These are phyloP conservation scores for Therioaphis trifolii DNA, from an alignment of 2,888 invertebrate species.

Conservation along the genomic window DNA sequence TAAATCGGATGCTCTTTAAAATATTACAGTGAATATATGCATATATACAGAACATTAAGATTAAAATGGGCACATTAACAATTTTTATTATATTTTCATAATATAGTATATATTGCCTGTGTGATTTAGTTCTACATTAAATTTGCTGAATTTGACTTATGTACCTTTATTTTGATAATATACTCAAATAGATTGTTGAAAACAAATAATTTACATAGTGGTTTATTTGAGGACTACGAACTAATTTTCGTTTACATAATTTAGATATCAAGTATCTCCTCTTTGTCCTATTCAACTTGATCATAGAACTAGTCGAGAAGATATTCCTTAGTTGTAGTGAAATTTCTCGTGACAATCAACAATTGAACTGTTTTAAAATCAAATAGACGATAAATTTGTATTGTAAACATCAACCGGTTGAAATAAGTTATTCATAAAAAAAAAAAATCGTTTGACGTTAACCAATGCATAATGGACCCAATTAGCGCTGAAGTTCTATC, in stretches of 20 bases:
- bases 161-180: no score
- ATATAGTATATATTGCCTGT: no score
- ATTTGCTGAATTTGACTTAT: no score
- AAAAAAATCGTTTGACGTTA: no score
- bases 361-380: not conserved
- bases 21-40: not conserved
- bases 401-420: not conserved
- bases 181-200: no score
- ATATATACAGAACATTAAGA: not conserved
- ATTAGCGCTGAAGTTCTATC: no score
- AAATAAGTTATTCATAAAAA: no score
- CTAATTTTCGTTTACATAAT: constrained; percentile 18
- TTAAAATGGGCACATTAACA: not conserved
- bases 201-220: no score
- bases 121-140: no score
- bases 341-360: not conserved
- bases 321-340: not conserved
- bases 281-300: no score
- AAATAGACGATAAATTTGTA: not conserved
- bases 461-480: no score
- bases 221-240: constrained; percentile 16
- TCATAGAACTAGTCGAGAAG: not conserved
- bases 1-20: not conserved
- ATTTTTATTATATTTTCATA: no score
- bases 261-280: not conserved